Conservation (phyloP, 2,888 invertebrate species). For the Megastigmus dorsalis region DNA sequence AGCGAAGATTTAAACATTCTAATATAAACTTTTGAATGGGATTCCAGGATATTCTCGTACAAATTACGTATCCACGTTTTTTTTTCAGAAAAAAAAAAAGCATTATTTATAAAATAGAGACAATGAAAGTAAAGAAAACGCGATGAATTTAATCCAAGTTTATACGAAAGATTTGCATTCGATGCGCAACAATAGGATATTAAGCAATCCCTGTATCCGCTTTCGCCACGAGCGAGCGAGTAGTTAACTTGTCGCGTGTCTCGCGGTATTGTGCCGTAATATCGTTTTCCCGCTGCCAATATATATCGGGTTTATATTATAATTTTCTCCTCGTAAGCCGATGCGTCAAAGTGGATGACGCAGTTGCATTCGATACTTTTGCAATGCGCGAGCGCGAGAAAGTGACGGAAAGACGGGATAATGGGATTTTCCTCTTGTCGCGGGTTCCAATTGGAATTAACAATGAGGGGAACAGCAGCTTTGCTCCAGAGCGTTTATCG, state of each 20-base stretch:
- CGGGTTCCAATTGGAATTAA: slow-evolving; percentile 3
- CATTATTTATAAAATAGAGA: too few species aligned
- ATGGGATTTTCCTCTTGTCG: slow-evolving; percentile 17
- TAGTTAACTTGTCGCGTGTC: background rate
- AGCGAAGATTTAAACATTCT: too few species aligned
- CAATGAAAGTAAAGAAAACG: too few species aligned
- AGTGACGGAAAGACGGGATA: slow-evolving; percentile 10
- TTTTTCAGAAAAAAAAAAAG: too few species aligned
- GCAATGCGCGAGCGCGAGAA: background rate
- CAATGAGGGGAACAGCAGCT: background rate
- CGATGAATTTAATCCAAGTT: background rate
- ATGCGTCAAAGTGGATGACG: background rate
- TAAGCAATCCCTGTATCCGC: background rate
- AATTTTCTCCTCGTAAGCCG: slow-evolving; percentile 20
- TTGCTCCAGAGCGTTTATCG: background rate
- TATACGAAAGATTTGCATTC: background rate
- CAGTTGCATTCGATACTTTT: slow-evolving; percentile 1
- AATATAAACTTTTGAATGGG: too few species aligned
- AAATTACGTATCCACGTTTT: too few species aligned
- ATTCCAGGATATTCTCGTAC: too few species aligned
- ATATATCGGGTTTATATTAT: slow-evolving; percentile 28
- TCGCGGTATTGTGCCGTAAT: background rate
- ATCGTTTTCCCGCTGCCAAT: slow-evolving; percentile 31
- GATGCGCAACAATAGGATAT: background rate
- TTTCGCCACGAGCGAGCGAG: background rate